These are phyloP conservation scores for Drosophila siamana DNA, from an alignment of 2,888 invertebrate genomes.

Conservation along the genomic window DNA sequence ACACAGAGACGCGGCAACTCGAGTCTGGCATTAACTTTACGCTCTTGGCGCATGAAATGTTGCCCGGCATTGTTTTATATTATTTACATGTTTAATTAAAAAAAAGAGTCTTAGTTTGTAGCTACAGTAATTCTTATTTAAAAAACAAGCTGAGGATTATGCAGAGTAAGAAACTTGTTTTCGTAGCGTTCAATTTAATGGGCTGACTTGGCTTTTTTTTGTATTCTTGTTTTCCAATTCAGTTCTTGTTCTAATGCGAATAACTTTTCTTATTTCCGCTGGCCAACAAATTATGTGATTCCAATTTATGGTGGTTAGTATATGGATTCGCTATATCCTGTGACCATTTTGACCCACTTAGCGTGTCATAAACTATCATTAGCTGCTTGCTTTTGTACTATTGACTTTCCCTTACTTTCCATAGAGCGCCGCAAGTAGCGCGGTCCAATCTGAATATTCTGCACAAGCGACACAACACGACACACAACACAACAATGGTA, in stretches of 20 bases:
- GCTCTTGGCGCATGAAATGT: neutral
- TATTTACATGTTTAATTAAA: neutral
- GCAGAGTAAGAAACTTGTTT: neutral
- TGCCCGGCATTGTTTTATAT: neutral
- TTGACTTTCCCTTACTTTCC: constrained; percentile 26
- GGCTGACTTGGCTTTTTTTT: constrained; percentile 38
- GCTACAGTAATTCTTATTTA: neutral
- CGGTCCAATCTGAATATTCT: constrained; percentile 26
- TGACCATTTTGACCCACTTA: constrained; percentile 72
- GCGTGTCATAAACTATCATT: constrained; percentile 68
- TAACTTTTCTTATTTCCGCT: constrained; percentile 43
- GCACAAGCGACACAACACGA: neutral
- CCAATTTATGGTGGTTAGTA: constrained; percentile 10
- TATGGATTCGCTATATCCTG: constrained; percentile 28
- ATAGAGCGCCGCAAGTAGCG: neutral
- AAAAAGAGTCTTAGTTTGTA: neutral
- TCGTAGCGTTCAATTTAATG: constrained; percentile 32
- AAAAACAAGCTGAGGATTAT: neutral
- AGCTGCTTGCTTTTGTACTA: constrained; percentile 28
- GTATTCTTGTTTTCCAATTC: constrained; percentile 14
- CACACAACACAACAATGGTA: neutral
- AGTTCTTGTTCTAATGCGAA: constrained; percentile 35
- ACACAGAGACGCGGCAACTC: neutral
- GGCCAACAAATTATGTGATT: constrained; percentile 26
- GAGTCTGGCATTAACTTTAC: neutral